Evolutionary conservation across 2,113 vertebrate species (phyloP).

Genomic region (Vulpes lagopus): DNA sequence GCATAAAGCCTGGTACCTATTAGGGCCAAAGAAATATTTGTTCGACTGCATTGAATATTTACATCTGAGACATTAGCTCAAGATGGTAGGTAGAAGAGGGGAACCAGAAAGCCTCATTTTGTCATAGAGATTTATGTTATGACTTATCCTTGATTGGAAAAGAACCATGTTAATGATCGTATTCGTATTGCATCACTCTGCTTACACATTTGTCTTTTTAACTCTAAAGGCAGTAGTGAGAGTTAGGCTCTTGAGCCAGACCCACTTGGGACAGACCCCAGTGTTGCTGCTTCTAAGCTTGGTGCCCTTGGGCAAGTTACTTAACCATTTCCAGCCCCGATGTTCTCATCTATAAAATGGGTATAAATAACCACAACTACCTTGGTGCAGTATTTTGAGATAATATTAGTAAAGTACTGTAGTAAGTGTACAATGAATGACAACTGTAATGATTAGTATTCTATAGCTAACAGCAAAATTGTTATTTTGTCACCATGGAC

Average conservation of each 20-base stretch:
- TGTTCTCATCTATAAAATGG: constrained; percentile 28
- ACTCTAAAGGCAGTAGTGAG: not conserved
- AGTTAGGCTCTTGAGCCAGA: not conserved
- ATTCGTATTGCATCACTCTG: not conserved
- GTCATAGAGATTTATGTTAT: not conserved
- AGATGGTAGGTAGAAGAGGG: not conserved
- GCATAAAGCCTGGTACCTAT: constrained; percentile 18
- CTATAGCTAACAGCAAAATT: not conserved
- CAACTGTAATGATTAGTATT: not conserved
- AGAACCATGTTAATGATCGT: not conserved
- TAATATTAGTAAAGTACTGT: not conserved
- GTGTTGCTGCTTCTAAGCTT: not conserved
- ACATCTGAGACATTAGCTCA: constrained; percentile 44
- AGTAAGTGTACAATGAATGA: not conserved
- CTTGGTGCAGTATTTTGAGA: not conserved
- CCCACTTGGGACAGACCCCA: not conserved
- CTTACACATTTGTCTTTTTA: not conserved
- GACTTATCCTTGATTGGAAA: not conserved
- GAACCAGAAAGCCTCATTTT: constrained; percentile 41
- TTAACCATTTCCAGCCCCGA: not conserved
- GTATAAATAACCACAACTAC: not conserved
- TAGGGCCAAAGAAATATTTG: constrained; percentile 40
- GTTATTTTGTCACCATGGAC: not conserved
- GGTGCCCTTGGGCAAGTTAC: not conserved
- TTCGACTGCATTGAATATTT: constrained; percentile 55